A percentile compares a stretch with the other conserved stretches of the same genome.
These are phyloP conservation scores for Achlya flavicornis DNA, from an alignment of 2,888 invertebrate species.

Conservation along the genomic window DNA sequence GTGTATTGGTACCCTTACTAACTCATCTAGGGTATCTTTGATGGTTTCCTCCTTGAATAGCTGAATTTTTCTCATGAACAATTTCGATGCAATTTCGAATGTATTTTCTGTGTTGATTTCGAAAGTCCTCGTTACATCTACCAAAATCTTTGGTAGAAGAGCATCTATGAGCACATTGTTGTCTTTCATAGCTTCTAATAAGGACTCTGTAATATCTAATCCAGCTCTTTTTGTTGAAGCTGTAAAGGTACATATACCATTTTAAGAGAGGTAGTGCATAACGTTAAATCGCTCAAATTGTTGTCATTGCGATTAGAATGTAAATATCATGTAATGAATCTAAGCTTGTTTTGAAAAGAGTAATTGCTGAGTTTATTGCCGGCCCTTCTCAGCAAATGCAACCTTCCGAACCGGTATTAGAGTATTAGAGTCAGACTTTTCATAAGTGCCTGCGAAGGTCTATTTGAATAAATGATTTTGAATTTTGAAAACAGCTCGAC, in stretches of 20 bases:
- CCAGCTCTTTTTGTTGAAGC: slow-evolving; percentile 44
- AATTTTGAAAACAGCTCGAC: too few species aligned
- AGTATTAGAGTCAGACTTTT: too few species aligned
- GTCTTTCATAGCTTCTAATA: slow-evolving; percentile 46
- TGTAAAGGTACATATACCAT: slow-evolving; percentile 37
- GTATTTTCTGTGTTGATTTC: slow-evolving; percentile 28
- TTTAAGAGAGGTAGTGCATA: too few species aligned
- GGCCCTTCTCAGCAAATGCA: too few species aligned
- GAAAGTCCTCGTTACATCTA: slow-evolving; percentile 35
- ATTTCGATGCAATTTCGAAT: slow-evolving; percentile 41
- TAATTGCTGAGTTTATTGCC: too few species aligned
- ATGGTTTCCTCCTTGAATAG: slow-evolving; percentile 39
- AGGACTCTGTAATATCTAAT: slow-evolving; percentile 46
- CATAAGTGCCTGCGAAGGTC: too few species aligned
- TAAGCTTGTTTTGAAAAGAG: too few species aligned
- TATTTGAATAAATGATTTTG: too few species aligned
- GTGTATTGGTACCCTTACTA: slow-evolving; percentile 16
- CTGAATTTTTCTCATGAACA: slow-evolving; percentile 52
- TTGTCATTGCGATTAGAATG: too few species aligned
- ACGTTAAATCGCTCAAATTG: too few species aligned
- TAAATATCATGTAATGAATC: too few species aligned
- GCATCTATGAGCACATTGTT: slow-evolving; percentile 47
- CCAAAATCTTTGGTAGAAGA: slow-evolving; percentile 45
- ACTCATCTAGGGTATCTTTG: slow-evolving; percentile 19
- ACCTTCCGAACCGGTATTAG: too few species aligned